Base-by-base conservation (phyloP, 2,888 invertebrate species). In the Oxystoma pomonae region DNA sequence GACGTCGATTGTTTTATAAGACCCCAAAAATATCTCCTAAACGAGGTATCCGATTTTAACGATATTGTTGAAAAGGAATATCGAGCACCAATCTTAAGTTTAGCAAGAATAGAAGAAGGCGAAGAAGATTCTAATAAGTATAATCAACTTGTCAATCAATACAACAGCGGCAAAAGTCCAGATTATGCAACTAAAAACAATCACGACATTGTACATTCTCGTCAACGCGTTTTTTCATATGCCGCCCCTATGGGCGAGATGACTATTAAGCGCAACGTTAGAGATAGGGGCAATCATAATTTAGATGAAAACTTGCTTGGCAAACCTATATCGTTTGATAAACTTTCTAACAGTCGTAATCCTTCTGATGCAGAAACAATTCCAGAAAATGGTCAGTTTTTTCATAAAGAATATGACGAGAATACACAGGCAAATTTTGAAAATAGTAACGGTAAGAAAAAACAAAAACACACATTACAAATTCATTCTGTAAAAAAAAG, bases 31-130 rank as follows among this genome's bases (percentile, higher is more conserved):
- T 21, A 55, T 3, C 22, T 18, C n/a, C n/a, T 58, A 35, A 68
- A 70, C 51, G 63, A 69, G 19, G 68, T 72, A 19, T 67, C 70
- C 2, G 71, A 72, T 64, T 72, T 72, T 58, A 62, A 71, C 55
- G 70, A 69, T 56, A 69, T 72, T 51, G 63, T 71, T 52, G 72
- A 71, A 61, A 62, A 55, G 55, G 63, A 62, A 50, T 56, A 50
- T 35, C 35, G 35, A 35, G 35, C 35, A 35, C 35, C 35, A 3
- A 35, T 35, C 35, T 35, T 12, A 12, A 35, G 12, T 7, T 35
- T 35, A 7, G 35, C 12, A 35, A 35, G 12, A 35, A 12, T 22
- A 7, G 60, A 49, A 12, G 59, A 35, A 35, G 21, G 55, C 50
- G 20, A 20, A 19, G 50, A 62, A 16, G 59, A 19, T 20, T 1